These are phyloP conservation scores for Gila robusta DNA, from an alignment of 2,797 vertebrate genomes.

Conservation along the genomic window DNA sequence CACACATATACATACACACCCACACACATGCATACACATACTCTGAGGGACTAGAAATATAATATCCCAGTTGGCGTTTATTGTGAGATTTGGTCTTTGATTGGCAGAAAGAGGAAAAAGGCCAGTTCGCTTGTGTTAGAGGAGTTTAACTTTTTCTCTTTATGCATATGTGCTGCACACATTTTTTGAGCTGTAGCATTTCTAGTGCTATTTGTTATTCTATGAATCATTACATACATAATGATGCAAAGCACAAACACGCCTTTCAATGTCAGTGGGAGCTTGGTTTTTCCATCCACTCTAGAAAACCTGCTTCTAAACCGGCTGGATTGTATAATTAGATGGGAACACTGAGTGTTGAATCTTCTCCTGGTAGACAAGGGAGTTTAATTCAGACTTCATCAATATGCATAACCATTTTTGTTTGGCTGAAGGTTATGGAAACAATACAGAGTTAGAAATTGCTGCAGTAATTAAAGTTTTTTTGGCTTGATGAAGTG, in stretches of 20 bases:
- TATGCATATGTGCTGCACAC: not conserved
- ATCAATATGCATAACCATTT: slow-evolving; percentile 40
- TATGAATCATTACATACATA: not conserved
- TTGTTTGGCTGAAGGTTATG: slow-evolving; percentile 46
- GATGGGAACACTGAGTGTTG: not conserved
- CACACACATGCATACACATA: slow-evolving; percentile 18
- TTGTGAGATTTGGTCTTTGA: slow-evolving; percentile 6
- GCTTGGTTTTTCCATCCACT: slow-evolving; percentile 16
- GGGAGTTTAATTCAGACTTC: slow-evolving; percentile 7
- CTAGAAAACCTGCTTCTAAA: slow-evolving; percentile 5
- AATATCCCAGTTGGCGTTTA: slow-evolving; percentile 13
- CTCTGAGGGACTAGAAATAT: not conserved
- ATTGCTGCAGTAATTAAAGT: slow-evolving; percentile 43
- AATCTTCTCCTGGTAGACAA: slow-evolving; percentile 1
- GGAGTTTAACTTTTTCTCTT: not conserved
- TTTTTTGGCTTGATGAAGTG: slow-evolving; percentile 9
- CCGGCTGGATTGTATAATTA: slow-evolving; percentile 3
- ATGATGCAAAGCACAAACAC: slow-evolving; percentile 10
- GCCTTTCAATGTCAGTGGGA: slow-evolving; percentile 12
- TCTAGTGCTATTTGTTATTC: not conserved
- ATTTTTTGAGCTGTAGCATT: not conserved
- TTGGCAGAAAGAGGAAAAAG: not conserved
- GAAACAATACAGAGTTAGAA: slow-evolving; percentile 34
- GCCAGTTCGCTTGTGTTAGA: not conserved
- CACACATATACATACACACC: slow-evolving; percentile 9